Conservation (phyloP, 2,113 vertebrate species). For the Hipposideros armiger region DNA sequence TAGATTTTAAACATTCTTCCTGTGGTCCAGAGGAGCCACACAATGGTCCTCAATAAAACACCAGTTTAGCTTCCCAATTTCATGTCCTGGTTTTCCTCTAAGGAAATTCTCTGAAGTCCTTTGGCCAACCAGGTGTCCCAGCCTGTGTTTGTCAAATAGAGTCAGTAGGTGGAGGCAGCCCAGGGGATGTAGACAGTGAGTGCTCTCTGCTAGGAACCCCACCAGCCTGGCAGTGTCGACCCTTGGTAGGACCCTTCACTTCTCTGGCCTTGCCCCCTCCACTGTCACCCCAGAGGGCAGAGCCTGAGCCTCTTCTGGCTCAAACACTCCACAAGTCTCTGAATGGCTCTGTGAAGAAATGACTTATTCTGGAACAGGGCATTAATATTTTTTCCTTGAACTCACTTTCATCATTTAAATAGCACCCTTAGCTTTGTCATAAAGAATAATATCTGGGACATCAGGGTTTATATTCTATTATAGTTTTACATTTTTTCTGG, state of each 20-base stretch:
- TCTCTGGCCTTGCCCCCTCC: not conserved
- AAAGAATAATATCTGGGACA: not conserved
- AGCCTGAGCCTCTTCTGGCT: not conserved
- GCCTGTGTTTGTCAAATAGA: not conserved
- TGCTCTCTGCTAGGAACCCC: not conserved
- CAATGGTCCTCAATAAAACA: rapidly evolving
- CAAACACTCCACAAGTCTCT: not conserved
- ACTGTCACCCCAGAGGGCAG: not conserved
- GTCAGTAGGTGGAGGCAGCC: not conserved
- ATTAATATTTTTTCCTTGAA: not conserved
- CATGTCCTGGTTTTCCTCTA: not conserved
- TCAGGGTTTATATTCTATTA: not conserved
- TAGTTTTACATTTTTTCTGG: not conserved
- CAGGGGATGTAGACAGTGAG: not conserved
- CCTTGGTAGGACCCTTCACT: not conserved
- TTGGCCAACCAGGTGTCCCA: not conserved
- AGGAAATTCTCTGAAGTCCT: not conserved
- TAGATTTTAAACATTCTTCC: not conserved
- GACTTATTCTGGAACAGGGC: too few relatives aligned
- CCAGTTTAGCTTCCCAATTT: not conserved
- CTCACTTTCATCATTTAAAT: not conserved
- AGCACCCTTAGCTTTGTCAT: not conserved
- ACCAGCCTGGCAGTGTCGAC: not conserved
- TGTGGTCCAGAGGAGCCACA: not conserved
- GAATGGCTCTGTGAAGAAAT: too few relatives aligned